Percentiles rank a stretch among this genome's conserved stretches.
phyloP scores from a whole-genome alignment of 2,797 vertebrate species.

The Crenichthys baileyi region DNA sequence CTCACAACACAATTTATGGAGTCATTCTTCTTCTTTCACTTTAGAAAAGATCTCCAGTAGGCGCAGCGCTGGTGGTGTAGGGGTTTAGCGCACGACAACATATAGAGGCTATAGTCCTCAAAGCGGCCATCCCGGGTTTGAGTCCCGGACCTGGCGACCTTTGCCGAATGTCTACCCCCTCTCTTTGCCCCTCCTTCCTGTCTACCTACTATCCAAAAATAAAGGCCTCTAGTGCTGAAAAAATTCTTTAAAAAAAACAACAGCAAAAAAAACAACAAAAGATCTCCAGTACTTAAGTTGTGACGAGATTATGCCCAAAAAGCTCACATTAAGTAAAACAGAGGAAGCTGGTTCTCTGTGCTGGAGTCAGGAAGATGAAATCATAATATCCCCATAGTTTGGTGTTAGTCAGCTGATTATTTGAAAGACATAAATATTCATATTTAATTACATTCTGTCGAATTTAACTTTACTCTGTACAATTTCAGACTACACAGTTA shows the following conservation, averaged over 20 bases:
- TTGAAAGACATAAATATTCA: background rate
- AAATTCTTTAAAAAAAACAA: no score
- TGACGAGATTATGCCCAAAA: slow-evolving; percentile 12
- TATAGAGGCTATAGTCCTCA: no score
- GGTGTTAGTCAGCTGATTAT: background rate
- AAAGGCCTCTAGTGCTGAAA: no score
- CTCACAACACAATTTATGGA: slow-evolving; percentile 38
- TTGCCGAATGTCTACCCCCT: no score
- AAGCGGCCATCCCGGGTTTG: no score
- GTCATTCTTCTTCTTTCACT: slow-evolving; percentile 19
- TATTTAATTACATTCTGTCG: background rate
- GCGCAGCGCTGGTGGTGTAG: no score
- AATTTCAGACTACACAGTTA: background rate
- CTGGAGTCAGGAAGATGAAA: background rate
- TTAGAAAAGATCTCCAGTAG: slow-evolving; percentile 29
- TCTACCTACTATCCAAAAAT: no score
- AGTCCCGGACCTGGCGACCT: no score
- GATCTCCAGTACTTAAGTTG: slow-evolving; percentile 44
- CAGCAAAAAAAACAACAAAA: no score
- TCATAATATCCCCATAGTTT: background rate
- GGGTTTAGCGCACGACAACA: no score
- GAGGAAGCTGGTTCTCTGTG: background rate
- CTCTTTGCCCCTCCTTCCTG: no score
- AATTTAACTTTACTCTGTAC: background rate
- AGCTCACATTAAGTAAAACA: slow-evolving; percentile 4